Base-by-base conservation (phyloP, 2,797 vertebrate genomes). In the Ceryle rudis region DNA sequence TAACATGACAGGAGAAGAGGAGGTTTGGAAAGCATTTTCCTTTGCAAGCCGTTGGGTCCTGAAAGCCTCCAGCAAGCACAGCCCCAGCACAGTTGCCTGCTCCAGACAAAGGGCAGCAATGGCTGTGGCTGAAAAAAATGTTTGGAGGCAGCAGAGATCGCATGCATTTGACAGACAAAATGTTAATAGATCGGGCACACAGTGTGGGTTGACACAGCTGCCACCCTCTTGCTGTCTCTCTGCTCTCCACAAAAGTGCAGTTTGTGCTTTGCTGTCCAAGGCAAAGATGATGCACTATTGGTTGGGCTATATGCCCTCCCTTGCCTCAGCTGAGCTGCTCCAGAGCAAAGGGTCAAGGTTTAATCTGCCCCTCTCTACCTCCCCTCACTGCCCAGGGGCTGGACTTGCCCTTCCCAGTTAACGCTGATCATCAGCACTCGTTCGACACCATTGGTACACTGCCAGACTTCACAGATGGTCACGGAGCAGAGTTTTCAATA, bases 381-480 rank as follows among this genome's bases (percentile, higher is more conserved):
- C 58, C 54, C 39, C 31, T 52, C 0, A 0, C 77, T 81, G 67
- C 81, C 74, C 51, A 23, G 57, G 67, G 37, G 19, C 85, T 58
- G 49, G 25, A 42, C 35, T 3, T 71, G 51, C 62, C 60, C 61
- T 90, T 37, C 35, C 62, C 47, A 4, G 1, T 22, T 39, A 67
- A 39, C 54, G n/a, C 35, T 3, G 1, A 20, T 28, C 62, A 17
- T 18, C 58, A n/a, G 72, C 9, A 7, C 66, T 41, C 77, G 21
- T 79, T 42, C 1, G 1, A 23, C 69, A 54, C 26, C 11, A 0
- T 66, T 71, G 81, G 67, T 79, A 15, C 35, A 0, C 41, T 81
- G 89, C 80, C 73, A 96, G 82, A 62, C 87, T 37, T 55, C 90
- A 69, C 94, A 95, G 91, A 92, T 92, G 95, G 93, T 64, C 9